Base-by-base conservation (phyloP, 2,113 vertebrate genomes). In the Hyla sarda region DNA sequence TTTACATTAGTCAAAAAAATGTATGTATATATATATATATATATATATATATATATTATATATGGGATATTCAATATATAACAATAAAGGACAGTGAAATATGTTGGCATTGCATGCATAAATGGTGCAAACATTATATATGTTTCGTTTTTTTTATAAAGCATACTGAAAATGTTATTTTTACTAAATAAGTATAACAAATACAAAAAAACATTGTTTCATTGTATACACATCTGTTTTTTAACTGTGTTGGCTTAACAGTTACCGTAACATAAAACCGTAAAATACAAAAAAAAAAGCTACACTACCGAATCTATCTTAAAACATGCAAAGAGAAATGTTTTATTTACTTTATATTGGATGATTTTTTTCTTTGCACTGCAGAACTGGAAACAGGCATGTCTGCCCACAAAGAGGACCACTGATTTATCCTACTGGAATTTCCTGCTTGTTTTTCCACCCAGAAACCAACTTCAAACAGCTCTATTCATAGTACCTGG, bases 361-460 rank as follows among this genome's bases (percentile, higher is more conserved):
- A 48, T 19, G 1, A 12, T 60, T 76, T 45, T 56, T 75, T 84
- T 69, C 34, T 21, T 30, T 45, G 45, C 19, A 48, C 62, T 50
- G 1, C 54, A 62, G 17, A 75, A 84, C 71, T 54, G 16, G 48
- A 56, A 41, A 78, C 23, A 69, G 58, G 14, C 47, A 56, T 69
- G 65, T 72, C 77, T 86, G 84, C 65, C 84, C 84, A 72, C 84
- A 80, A 69, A 69, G 45, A 41, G 65, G 50, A 47, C 45, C 78
- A 79, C 84, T 79, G 41, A 86, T 73, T 86, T 86, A 80, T 80
- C 16, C 47, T 32, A 41, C 21, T 72, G 84, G 62, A 67, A 73
- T 72, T 86, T 86, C 84, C 76, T 86, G 84, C 84, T 86, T 80
- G 58, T 73, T 86, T 86, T 86, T 86, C 62, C 79, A 32, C 37